These are phyloP conservation scores for Pandion haliaetus DNA, from an alignment of 2,113 vertebrate species.

Conservation along the genomic window DNA sequence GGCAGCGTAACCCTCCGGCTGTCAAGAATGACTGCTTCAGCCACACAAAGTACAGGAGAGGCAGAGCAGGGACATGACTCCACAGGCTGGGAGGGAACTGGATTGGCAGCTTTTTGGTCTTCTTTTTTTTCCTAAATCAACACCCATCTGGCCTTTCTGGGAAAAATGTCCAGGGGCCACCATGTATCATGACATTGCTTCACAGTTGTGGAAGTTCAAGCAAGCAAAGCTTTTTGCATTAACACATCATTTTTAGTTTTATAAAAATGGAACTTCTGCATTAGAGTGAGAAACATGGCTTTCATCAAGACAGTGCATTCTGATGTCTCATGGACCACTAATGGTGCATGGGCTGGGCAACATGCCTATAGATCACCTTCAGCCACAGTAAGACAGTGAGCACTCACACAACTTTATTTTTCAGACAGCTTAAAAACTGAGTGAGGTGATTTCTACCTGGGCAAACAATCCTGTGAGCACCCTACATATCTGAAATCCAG, in stretches of 20 bases:
- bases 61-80: rapidly evolving
- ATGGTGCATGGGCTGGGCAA: neutral
- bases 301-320: neutral
- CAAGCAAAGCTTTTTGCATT: neutral
- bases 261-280: neutral
- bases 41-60: neutral
- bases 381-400: neutral
- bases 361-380: neutral
- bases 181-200: neutral
- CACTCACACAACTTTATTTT: neutral
- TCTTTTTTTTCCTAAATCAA: neutral
- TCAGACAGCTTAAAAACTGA: neutral
- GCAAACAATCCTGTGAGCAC: neutral
- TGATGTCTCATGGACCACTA: neutral
- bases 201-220: neutral
- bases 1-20: neutral
- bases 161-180: neutral
- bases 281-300: neutral
- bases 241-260: neutral
- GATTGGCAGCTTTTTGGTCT: neutral
- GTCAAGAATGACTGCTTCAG: rapidly evolving
- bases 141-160: neutral
- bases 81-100: neutral
- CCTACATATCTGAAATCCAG: neutral
- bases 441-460: neutral